phyloP scores from a whole-genome alignment of 2,888 invertebrate species.

The Calliphora vomitoria region DNA sequence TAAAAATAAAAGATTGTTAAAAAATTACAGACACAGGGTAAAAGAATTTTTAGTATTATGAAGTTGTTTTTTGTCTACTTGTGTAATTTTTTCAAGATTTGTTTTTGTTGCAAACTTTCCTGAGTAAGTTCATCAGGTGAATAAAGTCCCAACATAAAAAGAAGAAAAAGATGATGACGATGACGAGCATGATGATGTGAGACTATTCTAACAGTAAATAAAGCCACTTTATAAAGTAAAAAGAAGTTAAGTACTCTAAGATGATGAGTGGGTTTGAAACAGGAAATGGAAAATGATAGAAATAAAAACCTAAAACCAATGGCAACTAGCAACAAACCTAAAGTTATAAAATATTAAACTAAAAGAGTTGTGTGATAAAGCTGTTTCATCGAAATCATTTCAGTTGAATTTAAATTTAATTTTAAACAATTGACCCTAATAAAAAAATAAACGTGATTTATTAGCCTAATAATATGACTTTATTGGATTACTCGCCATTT shows the following conservation, averaged over 20 bases:
- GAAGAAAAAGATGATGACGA: constrained; percentile 40
- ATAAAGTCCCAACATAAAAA: constrained; percentile 33
- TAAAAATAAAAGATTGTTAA: constrained; percentile 61
- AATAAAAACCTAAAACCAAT: constrained; percentile 36
- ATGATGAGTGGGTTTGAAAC: constrained; percentile 65
- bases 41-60: constrained; percentile 59
- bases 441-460: constrained; percentile 64
- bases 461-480: constrained; percentile 69
- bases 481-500: constrained; percentile 67
- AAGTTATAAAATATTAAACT: neutral
- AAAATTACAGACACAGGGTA: constrained; percentile 65
- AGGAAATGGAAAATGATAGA: constrained; percentile 59
- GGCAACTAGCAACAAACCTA: constrained; percentile 27
- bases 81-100: constrained; percentile 30
- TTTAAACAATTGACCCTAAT: constrained; percentile 47
- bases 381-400: neutral
- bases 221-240: constrained; percentile 71
- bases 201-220: constrained; percentile 71
- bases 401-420: constrained; percentile 48
- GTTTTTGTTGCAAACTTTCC: constrained; percentile 61
- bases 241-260: constrained; percentile 59
- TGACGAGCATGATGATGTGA: constrained; percentile 59
- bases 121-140: constrained; percentile 65
- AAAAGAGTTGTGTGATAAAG: neutral
- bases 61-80: constrained; percentile 51